Percentiles rank a stretch among this genome's conserved stretches.
Evolutionary conservation across 2,113 vertebrate species (phyloP).

Genomic region (Oreotrochilus melanogaster): DNA sequence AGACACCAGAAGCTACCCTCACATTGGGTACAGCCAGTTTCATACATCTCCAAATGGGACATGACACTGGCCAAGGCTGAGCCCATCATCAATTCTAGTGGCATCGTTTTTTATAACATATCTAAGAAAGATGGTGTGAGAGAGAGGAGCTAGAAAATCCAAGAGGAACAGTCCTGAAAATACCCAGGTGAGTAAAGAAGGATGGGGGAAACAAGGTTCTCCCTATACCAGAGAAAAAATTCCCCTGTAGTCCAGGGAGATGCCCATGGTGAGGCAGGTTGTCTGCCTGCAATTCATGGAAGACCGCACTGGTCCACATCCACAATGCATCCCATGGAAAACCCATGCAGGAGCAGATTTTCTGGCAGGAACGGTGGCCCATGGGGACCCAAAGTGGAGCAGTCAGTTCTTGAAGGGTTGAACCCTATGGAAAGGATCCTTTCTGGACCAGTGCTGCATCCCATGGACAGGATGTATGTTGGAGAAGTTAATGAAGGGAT

Average conservation of each 20-base stretch:
- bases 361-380: neutral
- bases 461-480: accelerated
- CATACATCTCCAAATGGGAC: neutral
- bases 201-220: too few relatives aligned
- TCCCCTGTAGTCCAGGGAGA: neutral
- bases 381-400: neutral
- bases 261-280: neutral
- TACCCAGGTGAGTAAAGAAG: neutral
- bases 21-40: neutral
- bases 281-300: neutral
- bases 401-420: neutral
- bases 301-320: neutral
- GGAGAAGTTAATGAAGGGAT: neutral
- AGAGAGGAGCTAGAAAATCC: neutral
- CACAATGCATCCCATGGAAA: neutral
- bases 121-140: neutral
- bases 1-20: neutral
- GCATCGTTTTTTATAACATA: neutral
- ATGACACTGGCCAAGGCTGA: accelerated
- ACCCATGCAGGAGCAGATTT: neutral
- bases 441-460: neutral
- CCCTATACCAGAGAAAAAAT: neutral
- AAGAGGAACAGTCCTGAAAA: neutral
- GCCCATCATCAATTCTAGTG: neutral
- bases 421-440: accelerated